These are phyloP conservation scores for Haemorhous mexicanus DNA, from an alignment of 2,113 vertebrate genomes.

Conservation along the genomic window DNA sequence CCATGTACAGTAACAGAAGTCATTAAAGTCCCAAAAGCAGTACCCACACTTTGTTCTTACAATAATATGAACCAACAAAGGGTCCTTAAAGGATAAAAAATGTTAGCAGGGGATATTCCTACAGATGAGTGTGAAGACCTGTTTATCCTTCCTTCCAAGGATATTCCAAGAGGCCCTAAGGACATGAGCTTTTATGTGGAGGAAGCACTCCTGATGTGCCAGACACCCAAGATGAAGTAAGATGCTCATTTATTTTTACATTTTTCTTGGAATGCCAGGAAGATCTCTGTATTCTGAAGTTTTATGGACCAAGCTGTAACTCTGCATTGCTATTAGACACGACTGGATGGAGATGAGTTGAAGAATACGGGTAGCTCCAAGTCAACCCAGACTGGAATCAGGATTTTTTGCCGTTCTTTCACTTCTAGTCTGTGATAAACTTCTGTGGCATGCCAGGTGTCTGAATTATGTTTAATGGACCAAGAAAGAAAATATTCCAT, in stretches of 20 bases:
- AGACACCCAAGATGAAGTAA: background rate
- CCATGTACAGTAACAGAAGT: rapidly evolving
- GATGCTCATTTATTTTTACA: rapidly evolving
- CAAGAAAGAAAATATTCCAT: background rate
- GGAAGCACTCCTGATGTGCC: background rate
- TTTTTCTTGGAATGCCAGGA: background rate
- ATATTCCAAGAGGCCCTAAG: background rate
- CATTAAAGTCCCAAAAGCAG: background rate
- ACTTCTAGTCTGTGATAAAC: background rate
- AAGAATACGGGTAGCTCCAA: background rate
- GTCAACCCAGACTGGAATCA: background rate
- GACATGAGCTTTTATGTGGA: background rate
- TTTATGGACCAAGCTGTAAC: background rate
- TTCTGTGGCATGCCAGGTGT: background rate
- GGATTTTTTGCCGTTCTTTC: background rate
- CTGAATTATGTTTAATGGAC: background rate
- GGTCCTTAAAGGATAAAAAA: background rate
- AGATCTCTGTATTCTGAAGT: background rate
- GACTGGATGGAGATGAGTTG: background rate
- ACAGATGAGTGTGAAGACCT: background rate
- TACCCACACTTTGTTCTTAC: background rate
- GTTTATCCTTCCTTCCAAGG: background rate
- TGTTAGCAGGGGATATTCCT: rapidly evolving
- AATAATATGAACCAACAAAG: background rate
- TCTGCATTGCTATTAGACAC: rapidly evolving